phyloP scores from a whole-genome alignment of 1,140 invertebrate genomes.

The Triops cancriformis region DNA sequence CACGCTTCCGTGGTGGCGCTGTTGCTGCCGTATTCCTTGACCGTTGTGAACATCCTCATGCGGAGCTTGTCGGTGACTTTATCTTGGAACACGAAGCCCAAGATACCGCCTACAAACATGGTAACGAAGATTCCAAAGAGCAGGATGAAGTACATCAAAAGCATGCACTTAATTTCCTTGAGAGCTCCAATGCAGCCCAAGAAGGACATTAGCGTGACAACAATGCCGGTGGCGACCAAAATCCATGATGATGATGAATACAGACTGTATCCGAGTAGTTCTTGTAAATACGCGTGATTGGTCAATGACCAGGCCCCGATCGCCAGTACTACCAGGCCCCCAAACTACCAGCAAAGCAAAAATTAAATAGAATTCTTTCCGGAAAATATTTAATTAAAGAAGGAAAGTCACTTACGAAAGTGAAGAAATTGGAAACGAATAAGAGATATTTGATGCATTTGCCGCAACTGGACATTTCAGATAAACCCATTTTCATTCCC shows the following conservation, averaged over 20 bases:
- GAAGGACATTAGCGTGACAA: slow-evolving; percentile 67
- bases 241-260: slow-evolving; percentile 73
- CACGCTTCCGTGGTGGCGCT: slow-evolving; percentile 64
- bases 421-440: slow-evolving; percentile 40
- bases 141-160: slow-evolving; percentile 77
- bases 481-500: slow-evolving; percentile 6
- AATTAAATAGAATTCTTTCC: slow-evolving; percentile 17
- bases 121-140: slow-evolving; percentile 76
- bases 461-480: slow-evolving; percentile 38
- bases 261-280: slow-evolving; percentile 69
- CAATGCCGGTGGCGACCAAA: slow-evolving; percentile 63
- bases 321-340: slow-evolving; percentile 62
- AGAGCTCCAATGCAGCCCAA: slow-evolving; percentile 77
- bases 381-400: slow-evolving; percentile 1
- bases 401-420: slow-evolving; percentile 38
- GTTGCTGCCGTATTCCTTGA: slow-evolving; percentile 68
- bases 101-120: slow-evolving; percentile 75
- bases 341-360: slow-evolving; percentile 49
- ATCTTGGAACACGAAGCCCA: slow-evolving; percentile 77
- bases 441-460: slow-evolving; percentile 41
- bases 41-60: slow-evolving; percentile 23
- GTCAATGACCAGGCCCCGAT: slow-evolving; percentile 71
- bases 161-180: slow-evolving; percentile 79
- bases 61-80: slow-evolving; percentile 50
- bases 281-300: slow-evolving; percentile 71